Evolutionary conservation across 1,140 invertebrate species (phyloP), one percentile per base, ranked within the genome.

Genomic region (Heliothis subflexa): DNA sequence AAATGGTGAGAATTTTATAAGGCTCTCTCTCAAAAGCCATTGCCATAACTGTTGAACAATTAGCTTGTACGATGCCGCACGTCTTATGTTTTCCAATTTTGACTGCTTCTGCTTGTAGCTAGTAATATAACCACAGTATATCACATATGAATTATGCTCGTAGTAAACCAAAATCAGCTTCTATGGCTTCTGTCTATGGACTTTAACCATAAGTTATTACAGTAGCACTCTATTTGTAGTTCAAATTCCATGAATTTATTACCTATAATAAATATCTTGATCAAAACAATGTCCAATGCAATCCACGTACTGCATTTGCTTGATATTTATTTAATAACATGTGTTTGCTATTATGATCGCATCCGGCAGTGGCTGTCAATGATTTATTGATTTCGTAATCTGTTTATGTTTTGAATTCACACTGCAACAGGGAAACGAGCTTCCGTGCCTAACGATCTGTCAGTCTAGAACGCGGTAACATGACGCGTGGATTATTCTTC

Each of bases 311-410:
- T 52, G 47, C 66, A 70, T 70, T 70, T 70, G 66, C 66, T 47
- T 70, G 18, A 70, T 70, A 70, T 70, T 70, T 70, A 70, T 70
- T 25, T 70, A 70, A 70, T 50, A 70, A 70, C 66, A 70, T 70
- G 47, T 70, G 66, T 70, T 70, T 52, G 66, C 14, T 70, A 70
- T 70, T 70, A 52, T 70, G 66, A 70, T 70, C 45, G 66, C 28
- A 70, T 70, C 66, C 66, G 66, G 66, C 66, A 70, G 21, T 70
- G 66, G 47, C 66, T 70, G 66, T 70, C 66, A 70, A 70, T 70
- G 66, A 70, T 70, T 70, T 70, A 70, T 70, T 70, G 66, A 70
- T 70, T 70, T 70, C 66, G 66, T 70, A 70, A 70, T 70, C 66
- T 70, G 66, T 70, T 70, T 70, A 70, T 70, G 66, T 70, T 70